Conservation (phyloP, 2,888 invertebrate genomes). For the Tetragonula carbonaria region DNA sequence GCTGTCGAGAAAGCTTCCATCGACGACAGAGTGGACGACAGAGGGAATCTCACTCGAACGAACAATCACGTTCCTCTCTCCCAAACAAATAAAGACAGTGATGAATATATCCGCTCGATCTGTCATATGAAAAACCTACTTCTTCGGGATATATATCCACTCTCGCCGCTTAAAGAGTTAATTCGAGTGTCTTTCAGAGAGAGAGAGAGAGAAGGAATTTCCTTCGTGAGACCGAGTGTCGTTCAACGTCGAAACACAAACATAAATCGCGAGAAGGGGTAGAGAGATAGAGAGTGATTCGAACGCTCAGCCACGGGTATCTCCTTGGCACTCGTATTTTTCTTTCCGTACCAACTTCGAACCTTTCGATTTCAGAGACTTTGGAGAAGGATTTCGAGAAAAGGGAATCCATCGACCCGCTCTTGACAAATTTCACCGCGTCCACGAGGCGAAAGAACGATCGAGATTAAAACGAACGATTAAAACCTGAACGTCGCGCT, state of each 20-base stretch:
- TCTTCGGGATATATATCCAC: slow-evolving; percentile 36
- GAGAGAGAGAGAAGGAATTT: slow-evolving; percentile 4
- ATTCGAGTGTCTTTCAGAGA: slow-evolving; percentile 39
- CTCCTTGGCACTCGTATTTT: slow-evolving; percentile 7
- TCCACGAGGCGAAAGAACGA: neutral
- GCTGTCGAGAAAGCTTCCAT: neutral
- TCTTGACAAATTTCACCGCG: neutral
- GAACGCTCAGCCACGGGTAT: neutral
- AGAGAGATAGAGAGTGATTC: slow-evolving; percentile 10
- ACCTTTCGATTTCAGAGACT: neutral
- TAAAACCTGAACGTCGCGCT: neutral
- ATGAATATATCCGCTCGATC: slow-evolving; percentile 40
- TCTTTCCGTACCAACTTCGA: neutral
- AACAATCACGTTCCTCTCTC: slow-evolving; percentile 19
- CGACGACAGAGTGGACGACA: neutral
- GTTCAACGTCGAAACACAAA: slow-evolving; percentile 40
- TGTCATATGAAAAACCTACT: slow-evolving; percentile 30
- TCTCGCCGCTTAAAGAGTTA: slow-evolving; percentile 43
- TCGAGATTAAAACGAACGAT: neutral
- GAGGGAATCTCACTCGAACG: slow-evolving; percentile 4
- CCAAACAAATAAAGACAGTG: slow-evolving; percentile 28
- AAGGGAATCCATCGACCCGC: neutral
- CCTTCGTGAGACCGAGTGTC: slow-evolving; percentile 38
- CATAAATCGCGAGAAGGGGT: slow-evolving; percentile 11
- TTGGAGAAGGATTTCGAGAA: neutral